Evolutionary conservation across 2,888 invertebrate species (phyloP).

Genomic region (Limenitis camilla): DNA sequence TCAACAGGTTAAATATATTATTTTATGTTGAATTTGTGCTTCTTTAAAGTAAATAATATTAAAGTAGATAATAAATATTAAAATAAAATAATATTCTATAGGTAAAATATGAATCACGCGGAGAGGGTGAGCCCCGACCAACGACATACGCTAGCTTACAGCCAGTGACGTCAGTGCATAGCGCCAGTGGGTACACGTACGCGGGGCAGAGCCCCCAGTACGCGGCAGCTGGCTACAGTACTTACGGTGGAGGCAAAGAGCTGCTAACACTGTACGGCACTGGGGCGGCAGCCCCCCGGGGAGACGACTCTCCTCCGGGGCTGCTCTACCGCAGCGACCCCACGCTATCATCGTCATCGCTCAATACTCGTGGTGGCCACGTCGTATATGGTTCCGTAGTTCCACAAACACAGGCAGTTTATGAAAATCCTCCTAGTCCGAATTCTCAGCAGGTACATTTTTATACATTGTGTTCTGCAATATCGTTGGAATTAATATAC

Average conservation of each 20-base stretch:
- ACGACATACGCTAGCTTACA: constrained; percentile 78
- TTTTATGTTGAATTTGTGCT: neutral
- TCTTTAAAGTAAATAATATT: neutral
- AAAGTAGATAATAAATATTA: too few species aligned
- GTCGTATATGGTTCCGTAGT: constrained; percentile 64
- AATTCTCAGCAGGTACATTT: constrained; percentile 69
- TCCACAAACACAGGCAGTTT: constrained; percentile 61
- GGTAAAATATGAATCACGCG: constrained; percentile 64
- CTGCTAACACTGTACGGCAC: constrained; percentile 43
- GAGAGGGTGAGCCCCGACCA: constrained; percentile 49
- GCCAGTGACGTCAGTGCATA: constrained; percentile 73
- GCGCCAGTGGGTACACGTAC: constrained; percentile 45
- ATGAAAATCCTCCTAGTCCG: constrained; percentile 75
- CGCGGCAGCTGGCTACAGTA: constrained; percentile 40
- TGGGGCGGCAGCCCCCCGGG: constrained; percentile 40
- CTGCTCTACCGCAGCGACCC: constrained; percentile 79
- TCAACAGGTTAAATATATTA: constrained; percentile 37
- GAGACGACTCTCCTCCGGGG: constrained; percentile 71
- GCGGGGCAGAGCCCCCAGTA: constrained; percentile 54
- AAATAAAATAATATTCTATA: constrained; percentile 9
- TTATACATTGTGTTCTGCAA: neutral
- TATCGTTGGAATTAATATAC: neutral
- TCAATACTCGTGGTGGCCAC: constrained; percentile 66
- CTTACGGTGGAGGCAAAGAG: constrained; percentile 33
- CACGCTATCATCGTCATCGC: constrained; percentile 78